phyloP scores from a whole-genome alignment of 2,888 invertebrate genomes.

The Zaprionus bogoriensis region DNA sequence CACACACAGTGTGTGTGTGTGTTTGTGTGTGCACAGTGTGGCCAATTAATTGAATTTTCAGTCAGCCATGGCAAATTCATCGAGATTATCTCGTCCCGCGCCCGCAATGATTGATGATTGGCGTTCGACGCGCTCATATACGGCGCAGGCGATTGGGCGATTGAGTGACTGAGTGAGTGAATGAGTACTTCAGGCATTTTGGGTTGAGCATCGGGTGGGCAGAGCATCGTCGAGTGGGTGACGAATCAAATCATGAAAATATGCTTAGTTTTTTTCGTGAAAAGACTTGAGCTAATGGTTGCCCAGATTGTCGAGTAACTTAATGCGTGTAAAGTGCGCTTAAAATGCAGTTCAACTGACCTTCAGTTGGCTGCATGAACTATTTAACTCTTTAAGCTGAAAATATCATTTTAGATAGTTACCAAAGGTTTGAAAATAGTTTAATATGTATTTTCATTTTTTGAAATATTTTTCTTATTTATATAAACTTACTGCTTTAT shows the following conservation, averaged over 20 bases:
- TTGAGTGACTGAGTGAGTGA: too few species aligned
- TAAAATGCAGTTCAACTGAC: too few species aligned
- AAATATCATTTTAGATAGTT: too few species aligned
- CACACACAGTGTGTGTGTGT: constrained; percentile 31
- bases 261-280: not conserved
- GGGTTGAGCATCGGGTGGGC: too few species aligned
- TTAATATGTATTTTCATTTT: too few species aligned
- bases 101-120: constrained; percentile 39
- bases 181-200: not conserved
- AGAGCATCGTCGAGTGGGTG: constrained; percentile 9
- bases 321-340: not conserved
- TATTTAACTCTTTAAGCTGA: too few species aligned
- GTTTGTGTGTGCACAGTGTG: constrained; percentile 52
- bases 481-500: too few species aligned
- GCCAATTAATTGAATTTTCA: constrained; percentile 62
- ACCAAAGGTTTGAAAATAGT: too few species aligned
- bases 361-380: too few species aligned
- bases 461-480: too few species aligned
- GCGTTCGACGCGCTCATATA: not conserved
- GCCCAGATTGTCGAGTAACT: not conserved
- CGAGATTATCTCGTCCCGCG: constrained; percentile 35
- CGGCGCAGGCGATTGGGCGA: not conserved
- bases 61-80: constrained; percentile 31
- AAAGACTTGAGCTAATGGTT: not conserved
- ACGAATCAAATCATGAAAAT: constrained; percentile 13